Evolutionary conservation across 2,888 invertebrate species (phyloP), one percentile per base, ranked within the genome.

Genomic region (Icerya purchasi): DNA sequence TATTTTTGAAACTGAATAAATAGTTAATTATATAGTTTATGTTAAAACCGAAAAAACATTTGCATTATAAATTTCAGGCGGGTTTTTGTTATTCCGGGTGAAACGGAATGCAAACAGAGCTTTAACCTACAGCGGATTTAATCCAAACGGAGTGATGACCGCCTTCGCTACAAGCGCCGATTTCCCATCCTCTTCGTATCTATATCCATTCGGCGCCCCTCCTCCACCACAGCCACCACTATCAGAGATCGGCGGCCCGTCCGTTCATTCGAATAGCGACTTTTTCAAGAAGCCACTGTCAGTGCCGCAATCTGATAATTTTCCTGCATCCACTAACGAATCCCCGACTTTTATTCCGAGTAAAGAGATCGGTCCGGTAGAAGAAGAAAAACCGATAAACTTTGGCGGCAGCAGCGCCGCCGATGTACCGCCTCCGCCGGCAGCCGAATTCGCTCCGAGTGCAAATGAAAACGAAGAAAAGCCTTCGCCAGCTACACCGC

Each of bases 51-150:
- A n/a, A n/a, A n/a, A n/a, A n/a, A n/a, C n/a, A n/a, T n/a, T n/a
- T n/a, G n/a, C n/a, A n/a, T n/a, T n/a, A n/a, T n/a, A n/a, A n/a
- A n/a, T 57, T 51, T 10, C 63, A 59, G 59, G 24, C 14, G 54
- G 50, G 1, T 52, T 54, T 20, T 50, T 64, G 3, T n/a, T 65
- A 1, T 57, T 66, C 49, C 50, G 65, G 19, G 50, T 62, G 22
- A 65, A 64, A 57, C 60, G 65, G 20, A 62, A 56, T 2, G 58
- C 64, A n/a, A 60, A 61, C 52, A 24, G 62, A 5, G 63, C 65
- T 18, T 64, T 66, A 60, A 65, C 67, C 25, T 66, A 64, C 63
- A 66, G 66, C 52, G 66, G 67, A 14, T 67, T 65, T 63, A 63
- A 65, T 56, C 67, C 67, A 2, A 64, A 64, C 19, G 64, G 64